Evolutionary conservation across 2,113 vertebrate species (phyloP), one percentile per base, ranked within the genome.

Genomic region (Chaetorhynchus papuensis): DNA sequence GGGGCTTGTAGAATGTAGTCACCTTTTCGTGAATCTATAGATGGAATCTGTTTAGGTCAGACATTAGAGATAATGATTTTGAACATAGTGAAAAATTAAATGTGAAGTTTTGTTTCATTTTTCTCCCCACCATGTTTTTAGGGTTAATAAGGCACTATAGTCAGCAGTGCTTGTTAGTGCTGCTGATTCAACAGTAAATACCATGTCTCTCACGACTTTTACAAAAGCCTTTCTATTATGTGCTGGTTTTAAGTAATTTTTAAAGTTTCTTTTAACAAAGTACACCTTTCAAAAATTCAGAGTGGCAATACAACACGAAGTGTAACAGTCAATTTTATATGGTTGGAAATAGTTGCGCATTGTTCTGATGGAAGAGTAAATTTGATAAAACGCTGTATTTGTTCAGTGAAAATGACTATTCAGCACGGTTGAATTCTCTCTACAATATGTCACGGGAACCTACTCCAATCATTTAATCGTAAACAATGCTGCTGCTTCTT

Each of bases 401-500:
- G 87, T 89, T 93, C 92, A 92, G 11, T 82, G 89, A 80, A 84
- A 97, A 76, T 75, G 82, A 94, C 87, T 88, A 91, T 97, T 97
- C 91, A 96, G 81, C 20, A 27, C 69, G 74, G 64, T 65, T 37
- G 87, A 94, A 80, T 96, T 96, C 94, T 82, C 95, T 49, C 94
- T 86, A 96, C 96, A 96, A 76, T 94, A 35, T 94, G 96, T 97
- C 97, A 92, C 97, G 93, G 96, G 93, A 96, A 90, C 86, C 64
- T 91, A 71, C 88, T 89, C 91, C 93, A 94, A 88, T 97, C 93
- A 94, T 93, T 97, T 95, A 96, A 96, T 97, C 37, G 95, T 94
- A 94, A 94, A 97, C 97, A 97, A 96, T 97, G 96, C 96, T 95
- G 83, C 94, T 63, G 81, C 84, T 97, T 87, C 95, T 97, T 97